Conservation (phyloP, 2,888 invertebrate genomes). For the Lacanobia wlatinum region DNA sequence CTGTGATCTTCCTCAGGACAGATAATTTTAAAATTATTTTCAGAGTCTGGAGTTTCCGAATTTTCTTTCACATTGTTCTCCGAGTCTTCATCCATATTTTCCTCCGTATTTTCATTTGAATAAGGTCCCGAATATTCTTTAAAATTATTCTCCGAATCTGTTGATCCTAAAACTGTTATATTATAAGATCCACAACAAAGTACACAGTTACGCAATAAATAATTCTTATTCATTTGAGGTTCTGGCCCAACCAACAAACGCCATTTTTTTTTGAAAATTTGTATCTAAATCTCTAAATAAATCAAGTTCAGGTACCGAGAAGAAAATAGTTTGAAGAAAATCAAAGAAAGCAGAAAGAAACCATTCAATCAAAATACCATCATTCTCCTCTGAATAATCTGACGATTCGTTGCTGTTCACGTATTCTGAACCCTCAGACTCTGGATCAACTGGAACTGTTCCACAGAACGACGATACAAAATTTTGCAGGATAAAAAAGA, state of each 20-base stretch:
- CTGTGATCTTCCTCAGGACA: constrained; percentile 53
- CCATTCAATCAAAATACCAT: not conserved
- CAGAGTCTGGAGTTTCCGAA: not conserved
- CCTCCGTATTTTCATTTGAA: not conserved
- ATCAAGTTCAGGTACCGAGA: not conserved
- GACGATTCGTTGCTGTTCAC: not conserved
- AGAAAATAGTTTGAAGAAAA: not conserved
- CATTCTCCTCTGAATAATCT: not conserved
- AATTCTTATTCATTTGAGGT: not conserved
- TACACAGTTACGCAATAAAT: too few species aligned
- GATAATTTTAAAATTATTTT: not conserved
- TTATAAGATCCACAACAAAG: too few species aligned
- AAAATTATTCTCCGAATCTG: not conserved
- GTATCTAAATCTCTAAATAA: not conserved
- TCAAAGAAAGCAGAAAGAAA: too few species aligned
- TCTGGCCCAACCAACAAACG: not conserved
- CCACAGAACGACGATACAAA: not conserved
- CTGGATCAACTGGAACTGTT: not conserved
- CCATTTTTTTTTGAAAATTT: not conserved
- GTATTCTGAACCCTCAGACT: not conserved
- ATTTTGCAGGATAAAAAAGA: constrained; percentile 30
- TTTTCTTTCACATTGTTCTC: not conserved
- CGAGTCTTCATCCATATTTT: not conserved
- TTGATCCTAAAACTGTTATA: too few species aligned
- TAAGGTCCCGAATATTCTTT: not conserved